phyloP scores from a whole-genome alignment of 2,113 vertebrate species.

The Taxidea taxus region DNA sequence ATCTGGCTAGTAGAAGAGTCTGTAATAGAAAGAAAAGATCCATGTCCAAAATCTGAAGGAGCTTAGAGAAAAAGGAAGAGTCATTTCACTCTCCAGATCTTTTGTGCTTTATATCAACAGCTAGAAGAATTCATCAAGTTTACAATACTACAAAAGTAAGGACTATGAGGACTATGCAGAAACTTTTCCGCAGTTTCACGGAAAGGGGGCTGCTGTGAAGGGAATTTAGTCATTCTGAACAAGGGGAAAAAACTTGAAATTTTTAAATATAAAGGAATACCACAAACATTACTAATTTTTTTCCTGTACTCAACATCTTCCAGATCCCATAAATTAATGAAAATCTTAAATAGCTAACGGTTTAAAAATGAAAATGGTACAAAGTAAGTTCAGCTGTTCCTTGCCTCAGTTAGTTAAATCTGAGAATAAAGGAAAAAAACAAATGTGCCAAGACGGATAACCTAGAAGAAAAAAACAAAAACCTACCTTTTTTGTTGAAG shows the following conservation, averaged over 20 bases:
- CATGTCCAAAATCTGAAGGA: background rate
- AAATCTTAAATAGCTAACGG: background rate
- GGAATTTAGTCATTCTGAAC: background rate
- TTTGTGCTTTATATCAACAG: background rate
- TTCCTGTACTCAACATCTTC: background rate
- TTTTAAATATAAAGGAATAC: background rate
- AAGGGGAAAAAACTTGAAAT: background rate
- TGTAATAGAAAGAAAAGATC: background rate
- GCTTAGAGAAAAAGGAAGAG: background rate
- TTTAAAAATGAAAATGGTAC: constrained; percentile 16
- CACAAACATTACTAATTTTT: background rate
- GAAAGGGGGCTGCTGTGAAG: background rate
- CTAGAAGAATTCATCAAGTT: background rate
- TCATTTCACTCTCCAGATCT: background rate
- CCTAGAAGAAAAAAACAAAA: background rate
- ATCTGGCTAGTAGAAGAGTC: background rate
- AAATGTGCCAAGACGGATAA: background rate
- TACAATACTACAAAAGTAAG: background rate
- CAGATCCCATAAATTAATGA: background rate
- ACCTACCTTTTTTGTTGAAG: constrained; percentile 84
- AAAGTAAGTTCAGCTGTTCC: background rate
- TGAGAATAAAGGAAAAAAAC: background rate
- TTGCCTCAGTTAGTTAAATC: background rate
- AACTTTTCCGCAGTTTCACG: background rate
- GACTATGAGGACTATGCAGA: background rate